phyloP scores from a whole-genome alignment of 1,140 invertebrate genomes.

The Procambarus clarkii region DNA sequence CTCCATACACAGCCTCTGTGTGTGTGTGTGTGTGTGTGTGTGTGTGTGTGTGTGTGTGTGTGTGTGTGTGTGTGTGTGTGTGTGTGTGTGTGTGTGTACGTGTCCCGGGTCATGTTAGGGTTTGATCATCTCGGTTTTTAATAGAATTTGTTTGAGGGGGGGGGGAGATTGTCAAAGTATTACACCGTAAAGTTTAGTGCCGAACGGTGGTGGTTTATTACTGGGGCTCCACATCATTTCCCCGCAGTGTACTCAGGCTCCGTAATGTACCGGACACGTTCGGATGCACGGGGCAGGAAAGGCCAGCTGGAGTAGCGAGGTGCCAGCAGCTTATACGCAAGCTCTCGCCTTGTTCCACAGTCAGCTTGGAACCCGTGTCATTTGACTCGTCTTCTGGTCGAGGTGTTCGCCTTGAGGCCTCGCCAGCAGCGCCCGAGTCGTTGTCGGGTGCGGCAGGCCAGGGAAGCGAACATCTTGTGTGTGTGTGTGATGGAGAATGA shows the following conservation, averaged over 20 bases:
- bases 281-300: not conserved
- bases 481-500: constrained; percentile 67
- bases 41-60: not conserved
- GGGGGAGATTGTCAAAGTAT: not conserved
- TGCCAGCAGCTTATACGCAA: not conserved
- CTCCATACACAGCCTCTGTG: no score
- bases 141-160: not conserved
- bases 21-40: not conserved
- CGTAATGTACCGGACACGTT: not conserved
- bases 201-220: not conserved
- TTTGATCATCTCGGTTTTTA: not conserved
- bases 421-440: constrained; percentile 30
- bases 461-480: constrained; percentile 48
- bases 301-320: not conserved
- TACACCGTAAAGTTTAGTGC: not conserved
- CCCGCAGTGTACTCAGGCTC: not conserved
- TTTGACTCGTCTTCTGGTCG: not conserved
- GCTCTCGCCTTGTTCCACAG: not conserved
- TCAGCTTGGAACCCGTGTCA: not conserved
- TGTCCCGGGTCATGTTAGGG: not conserved
- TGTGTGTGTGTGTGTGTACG: not conserved
- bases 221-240: not conserved
- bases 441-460: constrained; percentile 4
- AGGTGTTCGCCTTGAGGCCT: not conserved
- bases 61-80: not conserved